phyloP scores from a whole-genome alignment of 2,888 invertebrate genomes.

The Sminthurides aquaticus region DNA sequence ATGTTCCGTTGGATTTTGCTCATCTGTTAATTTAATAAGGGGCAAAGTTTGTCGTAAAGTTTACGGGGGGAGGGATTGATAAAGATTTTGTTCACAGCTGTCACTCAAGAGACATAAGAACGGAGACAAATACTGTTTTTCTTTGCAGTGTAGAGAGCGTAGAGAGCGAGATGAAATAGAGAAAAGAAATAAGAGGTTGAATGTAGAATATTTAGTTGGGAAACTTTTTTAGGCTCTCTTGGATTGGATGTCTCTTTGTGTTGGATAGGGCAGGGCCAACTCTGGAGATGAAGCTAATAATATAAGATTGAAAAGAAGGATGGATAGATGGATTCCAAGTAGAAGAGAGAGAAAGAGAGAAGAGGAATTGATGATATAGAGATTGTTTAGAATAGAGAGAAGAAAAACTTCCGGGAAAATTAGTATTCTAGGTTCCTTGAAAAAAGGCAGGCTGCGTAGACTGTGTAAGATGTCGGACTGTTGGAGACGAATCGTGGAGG shows the following conservation, averaged over 20 bases:
- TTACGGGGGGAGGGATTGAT: background rate
- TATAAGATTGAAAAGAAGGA: background rate
- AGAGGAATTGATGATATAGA: background rate
- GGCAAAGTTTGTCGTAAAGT: background rate
- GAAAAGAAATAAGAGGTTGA: no score
- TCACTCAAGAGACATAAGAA: background rate
- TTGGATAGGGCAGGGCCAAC: no score
- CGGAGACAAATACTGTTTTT: background rate
- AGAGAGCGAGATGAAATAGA: no score
- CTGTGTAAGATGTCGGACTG: no score
- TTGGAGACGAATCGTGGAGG: no score
- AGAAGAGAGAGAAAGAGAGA: background rate
- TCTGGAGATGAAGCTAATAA: no score
- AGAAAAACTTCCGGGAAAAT: background rate
- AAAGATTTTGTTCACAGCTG: background rate
- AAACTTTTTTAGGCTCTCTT: no score
- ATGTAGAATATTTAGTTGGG: no score
- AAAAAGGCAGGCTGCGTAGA: background rate
- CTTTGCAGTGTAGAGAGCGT: no score
- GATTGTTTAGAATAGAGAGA: no score
- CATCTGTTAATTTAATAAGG: background rate
- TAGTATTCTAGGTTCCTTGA: background rate
- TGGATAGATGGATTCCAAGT: background rate
- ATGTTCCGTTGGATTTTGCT: no score
- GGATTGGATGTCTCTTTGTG: no score